Conservation (phyloP, 2,888 invertebrate genomes). For the Heliconius aoede region DNA sequence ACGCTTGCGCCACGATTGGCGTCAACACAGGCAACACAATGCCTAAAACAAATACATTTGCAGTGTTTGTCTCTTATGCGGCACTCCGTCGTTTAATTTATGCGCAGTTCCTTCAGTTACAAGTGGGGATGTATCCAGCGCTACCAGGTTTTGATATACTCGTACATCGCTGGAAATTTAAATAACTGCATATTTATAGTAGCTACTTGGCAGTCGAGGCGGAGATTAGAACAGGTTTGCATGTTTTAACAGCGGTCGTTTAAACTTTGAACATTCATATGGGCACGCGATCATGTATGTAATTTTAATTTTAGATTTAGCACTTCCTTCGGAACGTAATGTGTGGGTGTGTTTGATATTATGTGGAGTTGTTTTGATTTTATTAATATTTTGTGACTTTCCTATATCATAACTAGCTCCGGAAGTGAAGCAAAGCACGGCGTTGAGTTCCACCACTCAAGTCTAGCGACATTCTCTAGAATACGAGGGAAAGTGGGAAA, state of each 20-base stretch:
- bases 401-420: not conserved
- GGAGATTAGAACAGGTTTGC: conserved; percentile 38
- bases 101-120: not conserved
- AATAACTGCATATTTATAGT: conserved; percentile 37
- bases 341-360: conserved; percentile 30
- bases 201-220: conserved; percentile 33
- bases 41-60: not conserved
- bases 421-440: too few species aligned
- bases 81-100: not conserved
- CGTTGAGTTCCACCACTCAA: too few species aligned
- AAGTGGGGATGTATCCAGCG: conserved; percentile 1
- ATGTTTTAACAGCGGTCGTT: conserved; percentile 42
- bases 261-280: conserved; percentile 43
- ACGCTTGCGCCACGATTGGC: too few species aligned
- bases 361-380: not conserved
- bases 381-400: not conserved
- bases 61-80: not conserved
- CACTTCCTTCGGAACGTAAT: conserved; percentile 42
- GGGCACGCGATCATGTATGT: conserved; percentile 43
- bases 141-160: conserved; percentile 20
- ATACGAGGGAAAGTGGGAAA: too few species aligned
- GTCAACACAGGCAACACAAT: not conserved
- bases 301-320: conserved; percentile 44
- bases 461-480: too few species aligned
- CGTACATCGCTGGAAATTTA: conserved; percentile 29